Base-by-base conservation (phyloP, 2,113 vertebrate genomes). In the Canis aureus region DNA sequence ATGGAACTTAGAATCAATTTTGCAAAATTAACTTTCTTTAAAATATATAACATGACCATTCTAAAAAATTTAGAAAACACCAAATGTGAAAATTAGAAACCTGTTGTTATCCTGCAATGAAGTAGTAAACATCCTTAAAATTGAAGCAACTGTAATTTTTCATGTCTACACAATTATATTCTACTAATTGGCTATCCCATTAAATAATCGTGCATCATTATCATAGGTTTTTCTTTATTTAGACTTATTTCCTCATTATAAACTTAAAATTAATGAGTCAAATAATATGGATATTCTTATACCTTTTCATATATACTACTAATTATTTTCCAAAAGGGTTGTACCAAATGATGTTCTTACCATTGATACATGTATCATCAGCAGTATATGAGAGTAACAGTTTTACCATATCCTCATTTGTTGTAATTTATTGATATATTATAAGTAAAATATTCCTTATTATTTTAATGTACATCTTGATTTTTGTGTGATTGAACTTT, bases 1-100 rank as follows among this genome's bases (percentile, higher is more conserved):
- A 69, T 51, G 27, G 19, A 91, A 83, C 11, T 94, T 91, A 84
- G 16, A 78, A 43, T 87, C 38, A 82, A 4, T 95, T 96, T 96
- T 96, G 20, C 19, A 87, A 95, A 83, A 81, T 92, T 84, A 81
- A 91, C 9, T 82, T 91, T 79, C 73, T 69, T 51, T 78, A 95
- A 93, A 91, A 71, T 89, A 29, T 67, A 22, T 80, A 82, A 27
- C 8, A 23, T 53, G 22, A 80, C 32, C 13, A 55, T 59, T 91
- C 81, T 90, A 29, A 57, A 53, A 81, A 74, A 49, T 81, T 76
- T 92, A 80, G 27, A 80, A 95, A 89, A 19, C 11, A 64, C 3
- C 76, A 38, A 20, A 27, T 81, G 67, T 83, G 23, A 89, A 57
- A 69, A 38, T 91, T 88, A 57, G 89, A 94, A 95, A 29, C 20